Percentiles rank a stretch among this genome's conserved stretches.
These are phyloP conservation scores for Pachycephala philippinensis DNA, from an alignment of 2,113 vertebrate genomes.

Conservation along the genomic window DNA sequence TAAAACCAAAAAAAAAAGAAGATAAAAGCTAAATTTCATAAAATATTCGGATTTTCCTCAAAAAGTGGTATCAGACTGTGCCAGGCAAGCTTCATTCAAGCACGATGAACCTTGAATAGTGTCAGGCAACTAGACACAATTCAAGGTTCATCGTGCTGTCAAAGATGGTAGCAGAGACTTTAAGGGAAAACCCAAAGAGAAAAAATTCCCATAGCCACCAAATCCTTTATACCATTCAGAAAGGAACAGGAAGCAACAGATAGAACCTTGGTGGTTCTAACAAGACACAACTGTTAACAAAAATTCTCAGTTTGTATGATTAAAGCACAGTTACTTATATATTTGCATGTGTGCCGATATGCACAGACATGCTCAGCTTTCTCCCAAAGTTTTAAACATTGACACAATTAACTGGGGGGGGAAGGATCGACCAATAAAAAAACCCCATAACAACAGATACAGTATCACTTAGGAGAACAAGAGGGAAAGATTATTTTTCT, in stretches of 20 bases:
- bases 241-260: background rate
- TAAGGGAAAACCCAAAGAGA: background rate
- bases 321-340: background rate
- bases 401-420: no score
- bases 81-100: no score
- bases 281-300: background rate
- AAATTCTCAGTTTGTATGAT: background rate
- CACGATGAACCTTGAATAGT: no score
- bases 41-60: background rate
- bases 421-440: background rate
- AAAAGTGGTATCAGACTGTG: background rate
- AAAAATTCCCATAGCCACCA: background rate
- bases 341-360: background rate
- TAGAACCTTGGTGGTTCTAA: background rate
- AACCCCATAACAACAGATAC: background rate
- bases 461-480: background rate
- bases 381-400: background rate
- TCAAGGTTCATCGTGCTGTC: background rate
- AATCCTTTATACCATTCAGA: background rate
- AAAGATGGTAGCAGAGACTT: background rate
- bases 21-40: background rate
- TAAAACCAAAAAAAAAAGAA: background rate
- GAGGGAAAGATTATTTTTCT: background rate
- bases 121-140: background rate
- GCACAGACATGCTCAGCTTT: background rate